A percentile compares a stretch with the other conserved stretches of the same genome.
Evolutionary conservation across 2,797 vertebrate genomes (phyloP).

Genomic region (Microctenopoma steveboyesi): DNA sequence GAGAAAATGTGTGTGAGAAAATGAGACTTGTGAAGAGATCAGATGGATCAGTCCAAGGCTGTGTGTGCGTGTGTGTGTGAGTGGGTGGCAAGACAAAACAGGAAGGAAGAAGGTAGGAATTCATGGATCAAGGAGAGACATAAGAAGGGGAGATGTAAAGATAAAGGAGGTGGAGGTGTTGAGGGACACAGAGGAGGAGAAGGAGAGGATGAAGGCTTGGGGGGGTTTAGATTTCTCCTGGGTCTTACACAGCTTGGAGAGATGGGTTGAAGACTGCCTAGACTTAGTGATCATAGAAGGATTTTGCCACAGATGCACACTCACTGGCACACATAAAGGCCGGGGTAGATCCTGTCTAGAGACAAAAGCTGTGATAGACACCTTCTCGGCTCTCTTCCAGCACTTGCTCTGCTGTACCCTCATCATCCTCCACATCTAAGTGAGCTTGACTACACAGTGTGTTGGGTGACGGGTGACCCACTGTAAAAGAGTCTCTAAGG

Average conservation of each 20-base stretch:
- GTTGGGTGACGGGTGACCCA: slow-evolving; percentile 18
- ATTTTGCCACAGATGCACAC: slow-evolving; percentile 14
- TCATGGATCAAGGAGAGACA: slow-evolving; percentile 34
- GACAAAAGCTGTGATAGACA: slow-evolving; percentile 21
- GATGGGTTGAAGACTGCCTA: slow-evolving; percentile 25
- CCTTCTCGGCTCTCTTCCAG: slow-evolving; percentile 31
- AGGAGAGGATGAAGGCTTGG: slow-evolving; percentile 17
- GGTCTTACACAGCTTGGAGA: slow-evolving; percentile 35
- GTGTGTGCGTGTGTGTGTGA: slow-evolving; percentile 9
- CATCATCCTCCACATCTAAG: slow-evolving; percentile 31
- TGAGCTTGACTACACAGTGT: slow-evolving; percentile 19
- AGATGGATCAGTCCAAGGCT: slow-evolving; percentile 19
- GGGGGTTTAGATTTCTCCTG: slow-evolving; percentile 16
- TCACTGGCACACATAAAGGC: slow-evolving; percentile 6
- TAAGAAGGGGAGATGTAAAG: slow-evolving; percentile 7
- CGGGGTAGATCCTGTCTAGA: slow-evolving; percentile 32
- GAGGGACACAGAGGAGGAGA: slow-evolving; percentile 30
- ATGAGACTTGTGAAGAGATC: slow-evolving; percentile 27
- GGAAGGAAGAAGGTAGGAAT: slow-evolving; percentile 13
- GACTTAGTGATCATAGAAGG: slow-evolving; percentile 31
- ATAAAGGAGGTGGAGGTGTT: slow-evolving; percentile 30
- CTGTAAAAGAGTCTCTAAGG: slow-evolving; percentile 26
- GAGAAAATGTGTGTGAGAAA: slow-evolving; percentile 13
- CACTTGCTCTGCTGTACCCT: slow-evolving; percentile 35
- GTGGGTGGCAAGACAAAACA: slow-evolving; percentile 20